A percentile compares a stretch with the other conserved stretches of the same genome.
Evolutionary conservation across 1,140 invertebrate species (phyloP).

Genomic region (Stegodyphus dumicola): DNA sequence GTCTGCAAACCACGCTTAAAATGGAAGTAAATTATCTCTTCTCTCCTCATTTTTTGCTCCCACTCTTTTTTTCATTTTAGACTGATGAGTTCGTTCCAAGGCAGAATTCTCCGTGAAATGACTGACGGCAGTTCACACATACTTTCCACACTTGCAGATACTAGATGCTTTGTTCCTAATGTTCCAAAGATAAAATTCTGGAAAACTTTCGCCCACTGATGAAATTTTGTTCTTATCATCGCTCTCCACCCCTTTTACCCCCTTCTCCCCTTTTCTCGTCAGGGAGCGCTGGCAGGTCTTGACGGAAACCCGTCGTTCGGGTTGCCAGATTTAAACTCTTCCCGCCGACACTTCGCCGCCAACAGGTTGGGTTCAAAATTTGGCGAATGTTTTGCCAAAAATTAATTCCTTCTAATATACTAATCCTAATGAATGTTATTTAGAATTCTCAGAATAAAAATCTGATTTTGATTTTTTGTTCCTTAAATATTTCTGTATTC

Average conservation of each 20-base stretch:
- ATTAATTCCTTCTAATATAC: too few species aligned
- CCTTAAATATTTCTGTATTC: too few species aligned
- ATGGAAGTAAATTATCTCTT: slow-evolving; percentile 49
- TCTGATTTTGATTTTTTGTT: too few species aligned
- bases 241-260: neutral
- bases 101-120: slow-evolving; percentile 44
- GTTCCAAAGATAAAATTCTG: slow-evolving; percentile 62
- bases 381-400: neutral
- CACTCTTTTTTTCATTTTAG: slow-evolving; percentile 10
- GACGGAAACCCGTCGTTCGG: slow-evolving; percentile 37
- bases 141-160: slow-evolving; percentile 58
- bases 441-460: too few species aligned
- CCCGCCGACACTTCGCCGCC: slow-evolving; percentile 5
- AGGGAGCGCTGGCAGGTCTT: slow-evolving; percentile 43
- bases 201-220: slow-evolving; percentile 61
- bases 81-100: slow-evolving; percentile 52
- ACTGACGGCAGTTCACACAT: slow-evolving; percentile 54
- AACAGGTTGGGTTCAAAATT: neutral
- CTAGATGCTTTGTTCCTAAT: slow-evolving; percentile 60
- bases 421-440: too few species aligned
- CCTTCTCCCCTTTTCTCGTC: slow-evolving; percentile 21
- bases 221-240: slow-evolving; percentile 61
- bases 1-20: slow-evolving; percentile 28
- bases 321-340: slow-evolving; percentile 14
- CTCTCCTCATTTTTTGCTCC: neutral